A percentile compares a stretch with the other conserved stretches of the same genome.
Evolutionary conservation across 2,113 vertebrate genomes (phyloP).

Genomic region (Spheniscus mendiculus): DNA sequence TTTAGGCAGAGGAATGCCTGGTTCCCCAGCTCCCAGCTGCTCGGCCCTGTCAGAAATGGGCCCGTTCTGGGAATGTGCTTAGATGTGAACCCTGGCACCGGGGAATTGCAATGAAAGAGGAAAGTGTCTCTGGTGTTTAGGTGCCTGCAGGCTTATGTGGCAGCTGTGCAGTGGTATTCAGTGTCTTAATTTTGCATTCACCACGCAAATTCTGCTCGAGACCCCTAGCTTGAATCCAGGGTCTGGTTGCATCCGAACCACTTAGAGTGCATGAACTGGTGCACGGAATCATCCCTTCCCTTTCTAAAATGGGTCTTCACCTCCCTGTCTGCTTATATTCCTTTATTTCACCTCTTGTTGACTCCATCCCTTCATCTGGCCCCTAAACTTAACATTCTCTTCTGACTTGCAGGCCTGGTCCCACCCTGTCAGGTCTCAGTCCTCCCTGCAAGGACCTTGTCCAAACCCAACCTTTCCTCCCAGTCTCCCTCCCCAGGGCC

Average conservation of each 20-base stretch:
- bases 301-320: neutral
- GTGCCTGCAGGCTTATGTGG: neutral
- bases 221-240: neutral
- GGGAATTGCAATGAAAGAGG: neutral
- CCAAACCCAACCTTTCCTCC: neutral
- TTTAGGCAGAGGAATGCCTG: neutral
- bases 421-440: neutral
- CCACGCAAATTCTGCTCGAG: neutral
- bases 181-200: neutral
- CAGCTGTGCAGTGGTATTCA: neutral
- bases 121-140: neutral
- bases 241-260: fast-evolving
- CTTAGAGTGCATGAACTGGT: neutral
- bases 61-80: neutral
- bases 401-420: neutral
- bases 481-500: neutral
- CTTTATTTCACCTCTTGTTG: neutral
- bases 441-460: fast-evolving
- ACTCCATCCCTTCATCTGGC: neutral
- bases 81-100: neutral
- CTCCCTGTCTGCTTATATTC: neutral
- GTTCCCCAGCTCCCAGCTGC: neutral
- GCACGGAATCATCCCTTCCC: neutral
- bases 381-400: neutral
- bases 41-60: neutral